Percentiles rank a stretch among this genome's conserved stretches.
Evolutionary conservation across 2,888 invertebrate genomes (phyloP).

Genomic region (Drosophila dives): DNA sequence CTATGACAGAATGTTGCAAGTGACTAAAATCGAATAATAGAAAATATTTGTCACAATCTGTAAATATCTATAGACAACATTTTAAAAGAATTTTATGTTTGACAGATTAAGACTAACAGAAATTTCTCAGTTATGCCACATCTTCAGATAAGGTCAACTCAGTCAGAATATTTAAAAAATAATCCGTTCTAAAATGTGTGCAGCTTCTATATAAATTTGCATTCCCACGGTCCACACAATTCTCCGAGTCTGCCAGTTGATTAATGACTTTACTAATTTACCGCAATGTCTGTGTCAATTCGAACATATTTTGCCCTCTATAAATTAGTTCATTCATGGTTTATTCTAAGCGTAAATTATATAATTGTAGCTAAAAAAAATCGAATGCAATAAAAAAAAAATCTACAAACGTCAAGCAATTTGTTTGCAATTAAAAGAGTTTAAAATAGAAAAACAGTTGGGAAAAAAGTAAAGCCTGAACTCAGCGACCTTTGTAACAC

Average conservation of each 20-base stretch:
- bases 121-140: background rate
- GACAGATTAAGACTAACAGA: background rate
- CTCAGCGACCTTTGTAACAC: slow-evolving; percentile 54
- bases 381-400: background rate
- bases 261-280: slow-evolving; percentile 52
- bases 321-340: slow-evolving; percentile 8
- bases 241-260: slow-evolving; percentile 24
- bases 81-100: background rate
- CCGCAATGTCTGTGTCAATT: slow-evolving; percentile 38
- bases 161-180: background rate
- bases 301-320: slow-evolving; percentile 1
- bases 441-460: slow-evolving; percentile 6
- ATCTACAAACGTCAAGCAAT: background rate
- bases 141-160: background rate
- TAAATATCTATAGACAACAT: background rate
- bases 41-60: background rate
- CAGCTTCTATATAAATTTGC: background rate
- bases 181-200: background rate
- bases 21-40: background rate
- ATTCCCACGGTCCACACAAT: slow-evolving; percentile 38
- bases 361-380: background rate
- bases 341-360: slow-evolving; percentile 13
- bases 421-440: background rate
- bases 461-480: slow-evolving; percentile 3
- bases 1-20: background rate